Evolutionary conservation across 2,113 vertebrate genomes (phyloP).

Genomic region (Cyprinodon tularosa): DNA sequence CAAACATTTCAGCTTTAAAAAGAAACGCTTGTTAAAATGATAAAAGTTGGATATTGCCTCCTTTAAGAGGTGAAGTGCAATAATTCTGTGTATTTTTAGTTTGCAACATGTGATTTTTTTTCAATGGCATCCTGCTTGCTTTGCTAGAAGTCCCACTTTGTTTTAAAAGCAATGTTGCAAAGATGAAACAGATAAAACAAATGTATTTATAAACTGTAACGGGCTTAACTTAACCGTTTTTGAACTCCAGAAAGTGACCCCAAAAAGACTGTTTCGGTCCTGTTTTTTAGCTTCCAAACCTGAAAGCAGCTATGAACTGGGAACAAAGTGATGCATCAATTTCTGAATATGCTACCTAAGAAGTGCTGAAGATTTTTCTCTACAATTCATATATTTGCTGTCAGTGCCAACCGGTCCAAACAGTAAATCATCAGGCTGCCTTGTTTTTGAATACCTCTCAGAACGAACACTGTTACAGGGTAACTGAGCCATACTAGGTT

Average conservation of each 20-base stretch:
- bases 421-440: conserved; percentile 33
- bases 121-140: background rate
- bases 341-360: conserved; percentile 20
- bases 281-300: background rate
- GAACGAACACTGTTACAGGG: conserved; percentile 50
- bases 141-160: background rate
- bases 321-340: background rate
- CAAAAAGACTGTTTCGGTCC: background rate
- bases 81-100: conserved; percentile 12
- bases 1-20: background rate
- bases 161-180: background rate
- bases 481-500: conserved; percentile 52
- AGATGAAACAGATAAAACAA: background rate
- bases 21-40: background rate
- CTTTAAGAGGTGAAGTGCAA: conserved; percentile 39
- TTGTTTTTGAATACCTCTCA: conserved; percentile 54
- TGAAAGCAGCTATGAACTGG: background rate
- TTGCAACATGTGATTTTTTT: background rate
- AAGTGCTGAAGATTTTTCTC: conserved; percentile 8
- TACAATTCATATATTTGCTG: conserved; percentile 12
- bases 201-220: background rate
- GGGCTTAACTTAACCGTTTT: background rate
- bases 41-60: conserved; percentile 7
- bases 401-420: conserved; percentile 18
- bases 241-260: background rate